Evolutionary conservation across 2,888 invertebrate species (phyloP), one percentile per base, ranked within the genome.

Genomic region (Limenitis camilla): DNA sequence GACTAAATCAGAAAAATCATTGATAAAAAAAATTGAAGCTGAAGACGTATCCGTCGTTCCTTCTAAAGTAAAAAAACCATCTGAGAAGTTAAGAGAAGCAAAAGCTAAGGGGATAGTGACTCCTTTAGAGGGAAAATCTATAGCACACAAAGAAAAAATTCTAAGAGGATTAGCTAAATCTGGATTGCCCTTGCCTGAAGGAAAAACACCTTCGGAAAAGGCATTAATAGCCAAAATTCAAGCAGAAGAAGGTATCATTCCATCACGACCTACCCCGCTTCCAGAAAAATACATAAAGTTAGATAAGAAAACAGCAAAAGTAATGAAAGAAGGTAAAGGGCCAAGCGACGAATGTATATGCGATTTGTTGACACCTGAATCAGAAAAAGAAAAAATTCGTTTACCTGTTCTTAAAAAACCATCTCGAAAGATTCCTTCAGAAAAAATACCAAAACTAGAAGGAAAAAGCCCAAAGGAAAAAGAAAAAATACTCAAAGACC

Each of bases 311-410:
- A 64, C 67, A 0, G 65, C 64, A 19, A 69, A 69, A 61, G 40
- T 57, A 1, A 66, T 68, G 19, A 67, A 58, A 58, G 69, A 69
- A 57, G 67, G 66, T 1, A 66, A 65, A 57, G 71, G 71, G 0
- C 69, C 69, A 5, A 64, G 61, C 40, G 69, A 69, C 44, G 67
- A 71, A 64, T 71, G 71, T 49, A 69, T 71, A 41, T 68, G 67
- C 49, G 59, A 57, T 31, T 52, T 66, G 19, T 52, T 68, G 8
- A 59, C 64, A 8, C 64, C 65, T 5, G 60, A 60, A 9, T 63
- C 67, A 9, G 33, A 49, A 45, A 39, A 35, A 47, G 40, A 35
- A 42, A 42, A 42, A 32, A 32, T 42, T 6, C 11, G 32, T 10
- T 11, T 31, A 4, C 35, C n/a, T n/a, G 35, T 10, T 35, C 35